Percentiles rank a stretch among this genome's conserved stretches.
phyloP scores from a whole-genome alignment of 2,113 vertebrate species.

The Numenius arquata region DNA sequence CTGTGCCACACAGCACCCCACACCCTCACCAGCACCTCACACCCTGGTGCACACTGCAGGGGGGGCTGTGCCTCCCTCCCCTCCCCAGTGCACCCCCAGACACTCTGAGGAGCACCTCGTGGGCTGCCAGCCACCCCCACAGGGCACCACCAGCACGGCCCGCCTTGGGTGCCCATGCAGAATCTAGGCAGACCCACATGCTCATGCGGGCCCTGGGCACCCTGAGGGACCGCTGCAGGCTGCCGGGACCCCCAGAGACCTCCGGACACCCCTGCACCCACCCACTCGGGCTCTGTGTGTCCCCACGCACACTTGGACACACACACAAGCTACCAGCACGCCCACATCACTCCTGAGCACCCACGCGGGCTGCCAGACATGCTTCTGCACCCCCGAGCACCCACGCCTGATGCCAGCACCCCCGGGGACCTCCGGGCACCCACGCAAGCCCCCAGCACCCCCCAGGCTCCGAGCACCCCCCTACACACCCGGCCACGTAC shows the following conservation, averaged over 20 bases:
- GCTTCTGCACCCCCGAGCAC: not conserved
- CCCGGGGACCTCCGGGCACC: not conserved
- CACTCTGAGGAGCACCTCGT: accelerated
- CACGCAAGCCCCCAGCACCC: too few species aligned
- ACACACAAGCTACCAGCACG: accelerated
- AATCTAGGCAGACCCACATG: too few species aligned
- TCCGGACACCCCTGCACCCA: not conserved
- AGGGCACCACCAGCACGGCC: accelerated
- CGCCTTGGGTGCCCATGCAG: not conserved
- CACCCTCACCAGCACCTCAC: not conserved
- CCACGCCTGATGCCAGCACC: not conserved
- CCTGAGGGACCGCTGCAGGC: not conserved
- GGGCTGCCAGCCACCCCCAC: not conserved
- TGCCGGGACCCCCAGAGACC: too few species aligned
- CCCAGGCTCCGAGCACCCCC: not conserved
- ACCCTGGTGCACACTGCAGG: accelerated
- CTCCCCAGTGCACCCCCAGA: not conserved
- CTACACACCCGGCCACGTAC: accelerated
- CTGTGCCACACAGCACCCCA: not conserved
- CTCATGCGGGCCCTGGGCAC: accelerated
- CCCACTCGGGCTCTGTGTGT: not conserved
- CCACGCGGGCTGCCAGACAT: not conserved
- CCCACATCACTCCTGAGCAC: not conserved
- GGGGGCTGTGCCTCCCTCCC: accelerated
- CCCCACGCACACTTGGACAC: too few species aligned